Conservation (phyloP, 2,113 vertebrate species). For the Bothrops jararaca region DNA sequence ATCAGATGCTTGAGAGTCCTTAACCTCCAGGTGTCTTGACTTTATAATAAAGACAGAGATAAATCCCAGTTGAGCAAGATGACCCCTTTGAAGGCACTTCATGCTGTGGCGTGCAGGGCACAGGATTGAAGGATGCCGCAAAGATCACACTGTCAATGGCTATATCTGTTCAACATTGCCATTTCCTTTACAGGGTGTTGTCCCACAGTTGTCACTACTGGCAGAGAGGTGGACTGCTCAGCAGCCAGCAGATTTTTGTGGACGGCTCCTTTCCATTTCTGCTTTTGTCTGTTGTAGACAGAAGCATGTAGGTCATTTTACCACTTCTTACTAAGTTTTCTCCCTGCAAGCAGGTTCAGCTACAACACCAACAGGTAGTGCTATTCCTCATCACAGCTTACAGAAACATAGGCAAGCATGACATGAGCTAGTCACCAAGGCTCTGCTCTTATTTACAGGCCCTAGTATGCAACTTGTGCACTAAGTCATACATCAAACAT, state of each 20-base stretch:
- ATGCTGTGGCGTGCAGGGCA: background rate
- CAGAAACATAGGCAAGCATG: background rate
- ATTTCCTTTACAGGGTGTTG: background rate
- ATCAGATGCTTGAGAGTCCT: background rate
- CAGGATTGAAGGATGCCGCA: background rate
- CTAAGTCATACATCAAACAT: background rate
- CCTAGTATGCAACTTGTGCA: background rate
- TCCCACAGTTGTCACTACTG: background rate
- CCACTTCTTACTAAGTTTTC: background rate
- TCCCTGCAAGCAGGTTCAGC: background rate
- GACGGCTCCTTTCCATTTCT: background rate
- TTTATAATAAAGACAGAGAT: background rate
- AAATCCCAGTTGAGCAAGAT: background rate
- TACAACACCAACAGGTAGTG: background rate
- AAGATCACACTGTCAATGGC: background rate
- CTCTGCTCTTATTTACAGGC: background rate
- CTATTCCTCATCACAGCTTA: background rate
- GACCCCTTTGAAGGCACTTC: background rate
- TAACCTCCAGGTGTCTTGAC: background rate
- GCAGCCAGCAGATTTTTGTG: background rate
- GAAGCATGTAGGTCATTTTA: background rate
- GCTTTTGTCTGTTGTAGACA: background rate
- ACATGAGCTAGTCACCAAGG: background rate
- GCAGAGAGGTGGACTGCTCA: background rate
- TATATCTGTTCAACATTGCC: background rate